These are phyloP conservation scores for Menidia beryllina DNA, from an alignment of 2,113 vertebrate species.

Conservation along the genomic window DNA sequence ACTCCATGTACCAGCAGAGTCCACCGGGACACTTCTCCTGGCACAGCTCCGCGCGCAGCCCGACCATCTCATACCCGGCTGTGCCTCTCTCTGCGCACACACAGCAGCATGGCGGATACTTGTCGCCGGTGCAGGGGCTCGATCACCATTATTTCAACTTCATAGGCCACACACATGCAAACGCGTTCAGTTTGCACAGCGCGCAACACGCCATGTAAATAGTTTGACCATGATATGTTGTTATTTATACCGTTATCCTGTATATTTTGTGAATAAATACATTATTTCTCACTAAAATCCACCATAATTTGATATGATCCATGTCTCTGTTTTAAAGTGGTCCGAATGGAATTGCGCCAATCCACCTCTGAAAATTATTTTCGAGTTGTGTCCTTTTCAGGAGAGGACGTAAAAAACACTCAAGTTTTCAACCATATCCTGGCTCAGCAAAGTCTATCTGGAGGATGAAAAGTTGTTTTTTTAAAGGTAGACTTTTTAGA, in stretches of 20 bases:
- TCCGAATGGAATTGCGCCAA: background rate
- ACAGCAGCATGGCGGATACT: slow-evolving; percentile 89
- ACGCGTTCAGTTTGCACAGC: slow-evolving; percentile 88
- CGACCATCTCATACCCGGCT: slow-evolving; percentile 85
- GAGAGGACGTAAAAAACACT: background rate
- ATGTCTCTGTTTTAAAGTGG: background rate
- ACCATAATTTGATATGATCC: slow-evolving; percentile 6
- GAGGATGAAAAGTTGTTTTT: no score
- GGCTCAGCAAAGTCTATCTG: no score
- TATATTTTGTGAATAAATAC: slow-evolving; percentile 76
- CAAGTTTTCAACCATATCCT: background rate
- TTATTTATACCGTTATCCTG: slow-evolving; percentile 79
- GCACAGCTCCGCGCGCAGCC: slow-evolving; percentile 85
- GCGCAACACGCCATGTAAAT: slow-evolving; percentile 90
- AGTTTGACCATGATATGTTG: background rate
- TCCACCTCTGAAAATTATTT: no score
- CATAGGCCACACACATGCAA: slow-evolving; percentile 90
- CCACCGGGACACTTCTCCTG: slow-evolving; percentile 87
- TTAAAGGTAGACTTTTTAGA: no score
- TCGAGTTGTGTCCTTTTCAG: background rate
- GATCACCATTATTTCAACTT: slow-evolving; percentile 95
- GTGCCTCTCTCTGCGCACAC: slow-evolving; percentile 82
- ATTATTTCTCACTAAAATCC: slow-evolving; percentile 45
- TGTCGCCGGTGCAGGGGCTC: slow-evolving; percentile 89
- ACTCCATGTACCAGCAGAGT: slow-evolving; percentile 86